Base-by-base conservation (phyloP, 2,888 invertebrate genomes). In the Dioctria rufipes region DNA sequence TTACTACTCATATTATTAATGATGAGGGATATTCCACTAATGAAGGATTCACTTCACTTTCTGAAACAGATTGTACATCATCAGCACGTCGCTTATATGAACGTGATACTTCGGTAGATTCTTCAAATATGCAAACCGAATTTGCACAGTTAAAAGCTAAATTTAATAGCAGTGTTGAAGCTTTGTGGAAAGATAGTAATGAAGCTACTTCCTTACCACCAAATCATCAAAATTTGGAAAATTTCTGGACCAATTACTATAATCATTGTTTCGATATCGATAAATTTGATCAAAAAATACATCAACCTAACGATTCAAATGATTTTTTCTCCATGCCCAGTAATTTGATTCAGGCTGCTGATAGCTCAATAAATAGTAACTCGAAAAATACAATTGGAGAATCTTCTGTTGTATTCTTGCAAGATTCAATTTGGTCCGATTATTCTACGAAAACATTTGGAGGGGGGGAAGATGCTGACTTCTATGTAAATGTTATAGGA, bases 91-190 rank as follows among this genome's bases (percentile, higher is more conserved):
- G 84, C 13, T 81, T 85, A 78, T 85, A 84, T 81, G 84, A 84
- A 78, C 84, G 85, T 73, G 84, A 85, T 71, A 81, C 83, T 54
- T 84, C 85, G 39, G 83, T 81, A 43, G 85, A 85, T 71, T 79
- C 79, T 58, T 79, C 69, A n/a, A 67, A 69, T 79, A 43, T 67
- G 61, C 85, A 85, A 75, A 83, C 85, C n/a, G 86, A 86, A 84
- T 86, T 86, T 83, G 86, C 85, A 61, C 85, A 85, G 80, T 86
- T 87, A 66, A 86, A 87, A 83, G 87, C 93, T 5, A 93, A 93
- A 88, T 93, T 93, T 86, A 92, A 93, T 86, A 91, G 92, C 83
- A 92, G 91, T 86, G 90, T 93, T 83, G 93, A 93, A 87, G 93
- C 93, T 58, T 88, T 94, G 81, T 93, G 94, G 93, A 91, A 90